Conservation (phyloP, 2,888 invertebrate genomes). For the Andrena chrysosceles region DNA sequence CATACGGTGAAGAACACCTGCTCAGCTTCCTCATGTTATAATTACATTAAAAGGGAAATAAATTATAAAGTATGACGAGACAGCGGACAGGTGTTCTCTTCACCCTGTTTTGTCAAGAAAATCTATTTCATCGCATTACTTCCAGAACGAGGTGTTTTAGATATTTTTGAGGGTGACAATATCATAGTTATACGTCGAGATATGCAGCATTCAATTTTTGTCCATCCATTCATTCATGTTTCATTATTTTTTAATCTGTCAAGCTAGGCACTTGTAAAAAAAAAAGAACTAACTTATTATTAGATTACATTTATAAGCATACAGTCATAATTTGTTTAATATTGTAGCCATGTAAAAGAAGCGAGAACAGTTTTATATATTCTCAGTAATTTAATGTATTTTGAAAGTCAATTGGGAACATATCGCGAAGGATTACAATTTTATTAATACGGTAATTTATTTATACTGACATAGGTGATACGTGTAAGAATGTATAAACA, state of each 20-base stretch:
- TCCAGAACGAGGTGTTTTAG: constrained; percentile 69
- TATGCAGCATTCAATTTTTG: constrained; percentile 37
- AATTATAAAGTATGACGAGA: constrained; percentile 71
- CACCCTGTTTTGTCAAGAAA: constrained; percentile 53
- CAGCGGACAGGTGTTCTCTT: constrained; percentile 69
- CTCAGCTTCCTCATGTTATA: constrained; percentile 72
- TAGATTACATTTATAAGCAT: constrained; percentile 24
- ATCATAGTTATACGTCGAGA: constrained; percentile 18
- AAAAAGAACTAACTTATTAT: constrained; percentile 14
- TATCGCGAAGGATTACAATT: constrained; percentile 33
- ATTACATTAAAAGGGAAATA: constrained; percentile 71
- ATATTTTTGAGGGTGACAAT: constrained; percentile 68
- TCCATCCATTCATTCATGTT: background rate
- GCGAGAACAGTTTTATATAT: constrained; percentile 17
- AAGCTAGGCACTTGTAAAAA: constrained; percentile 36
- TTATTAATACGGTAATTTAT: constrained; percentile 12
- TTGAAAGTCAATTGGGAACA: constrained; percentile 30
- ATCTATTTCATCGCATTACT: constrained; percentile 59
- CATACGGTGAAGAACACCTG: constrained; percentile 69
- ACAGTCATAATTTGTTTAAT: constrained; percentile 20
- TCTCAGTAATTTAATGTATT: constrained; percentile 29
- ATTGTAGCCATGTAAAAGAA: background rate
- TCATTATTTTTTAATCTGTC: constrained; percentile 39
- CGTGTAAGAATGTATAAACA: constrained; percentile 33
- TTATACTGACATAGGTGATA: constrained; percentile 3